Evolutionary conservation across 2,113 vertebrate genomes (phyloP).

Genomic region (Eira barbara): DNA sequence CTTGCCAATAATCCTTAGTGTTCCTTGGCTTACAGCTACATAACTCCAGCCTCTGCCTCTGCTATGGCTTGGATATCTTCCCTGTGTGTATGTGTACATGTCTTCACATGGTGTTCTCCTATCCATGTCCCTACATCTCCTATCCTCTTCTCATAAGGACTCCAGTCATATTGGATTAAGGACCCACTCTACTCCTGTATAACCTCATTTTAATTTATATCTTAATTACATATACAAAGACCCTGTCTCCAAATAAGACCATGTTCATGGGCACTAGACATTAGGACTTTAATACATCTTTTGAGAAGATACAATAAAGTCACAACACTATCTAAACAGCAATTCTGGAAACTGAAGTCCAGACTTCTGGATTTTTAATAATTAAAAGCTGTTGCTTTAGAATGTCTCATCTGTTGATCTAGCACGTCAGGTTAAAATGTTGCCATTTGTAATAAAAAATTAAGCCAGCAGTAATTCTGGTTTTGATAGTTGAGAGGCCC

Average conservation of each 20-base stretch:
- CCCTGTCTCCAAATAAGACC: background rate
- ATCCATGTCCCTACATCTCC: background rate
- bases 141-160: background rate
- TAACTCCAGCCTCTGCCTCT: accelerated
- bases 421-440: background rate
- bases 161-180: background rate
- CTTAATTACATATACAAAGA: background rate
- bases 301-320: background rate
- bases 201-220: background rate
- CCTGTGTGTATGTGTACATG: background rate
- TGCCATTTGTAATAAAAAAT: background rate
- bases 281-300: background rate
- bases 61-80: accelerated
- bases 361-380: background rate
- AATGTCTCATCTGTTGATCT: background rate
- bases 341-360: background rate
- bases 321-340: background rate
- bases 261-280: background rate
- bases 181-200: background rate
- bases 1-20: background rate
- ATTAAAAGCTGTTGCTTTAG: background rate
- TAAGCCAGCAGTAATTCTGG: background rate
- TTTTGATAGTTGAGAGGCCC: background rate
- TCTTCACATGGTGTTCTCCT: background rate
- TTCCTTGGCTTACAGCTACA: background rate